These are phyloP conservation scores for Elaphurus davidianus DNA, from an alignment of 2,113 vertebrate genomes.

Conservation along the genomic window DNA sequence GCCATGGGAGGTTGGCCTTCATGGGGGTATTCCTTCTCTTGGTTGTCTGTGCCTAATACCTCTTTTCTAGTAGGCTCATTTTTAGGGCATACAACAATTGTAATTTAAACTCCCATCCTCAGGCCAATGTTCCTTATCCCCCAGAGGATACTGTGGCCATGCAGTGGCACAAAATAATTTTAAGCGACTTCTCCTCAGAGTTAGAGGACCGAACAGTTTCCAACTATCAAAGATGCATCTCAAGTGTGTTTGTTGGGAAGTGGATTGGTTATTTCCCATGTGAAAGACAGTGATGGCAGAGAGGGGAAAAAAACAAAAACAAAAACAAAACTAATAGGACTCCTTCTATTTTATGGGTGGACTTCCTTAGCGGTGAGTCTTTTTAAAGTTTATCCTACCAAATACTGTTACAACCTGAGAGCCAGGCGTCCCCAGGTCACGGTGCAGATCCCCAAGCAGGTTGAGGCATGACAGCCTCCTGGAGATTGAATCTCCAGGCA, in stretches of 20 bases:
- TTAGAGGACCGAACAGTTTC: not conserved
- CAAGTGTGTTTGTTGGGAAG: not conserved
- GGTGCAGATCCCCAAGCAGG: not conserved
- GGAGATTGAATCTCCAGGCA: not conserved
- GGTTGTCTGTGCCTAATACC: not conserved
- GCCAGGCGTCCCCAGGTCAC: accelerated
- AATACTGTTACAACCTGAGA: not conserved
- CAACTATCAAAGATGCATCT: not conserved
- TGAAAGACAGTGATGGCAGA: not conserved
- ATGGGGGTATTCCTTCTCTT: not conserved
- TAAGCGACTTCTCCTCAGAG: not conserved
- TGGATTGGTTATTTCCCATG: not conserved
- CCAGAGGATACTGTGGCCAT: not conserved
- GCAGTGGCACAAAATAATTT: not conserved
- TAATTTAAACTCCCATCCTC: not conserved
- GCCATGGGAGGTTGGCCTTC: not conserved
- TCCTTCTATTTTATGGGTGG: not conserved
- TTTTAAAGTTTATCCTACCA: not conserved
- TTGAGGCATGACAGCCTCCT: not conserved
- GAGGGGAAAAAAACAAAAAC: not conserved
- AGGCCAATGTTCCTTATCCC: not conserved
- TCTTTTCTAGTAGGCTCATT: not conserved
- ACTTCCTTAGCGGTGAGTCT: not conserved
- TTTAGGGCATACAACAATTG: not conserved
- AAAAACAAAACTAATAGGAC: not conserved